A percentile compares a stretch with the other conserved stretches of the same genome.
phyloP scores from a whole-genome alignment of 2,113 vertebrate species.

The Petroica traversi region DNA sequence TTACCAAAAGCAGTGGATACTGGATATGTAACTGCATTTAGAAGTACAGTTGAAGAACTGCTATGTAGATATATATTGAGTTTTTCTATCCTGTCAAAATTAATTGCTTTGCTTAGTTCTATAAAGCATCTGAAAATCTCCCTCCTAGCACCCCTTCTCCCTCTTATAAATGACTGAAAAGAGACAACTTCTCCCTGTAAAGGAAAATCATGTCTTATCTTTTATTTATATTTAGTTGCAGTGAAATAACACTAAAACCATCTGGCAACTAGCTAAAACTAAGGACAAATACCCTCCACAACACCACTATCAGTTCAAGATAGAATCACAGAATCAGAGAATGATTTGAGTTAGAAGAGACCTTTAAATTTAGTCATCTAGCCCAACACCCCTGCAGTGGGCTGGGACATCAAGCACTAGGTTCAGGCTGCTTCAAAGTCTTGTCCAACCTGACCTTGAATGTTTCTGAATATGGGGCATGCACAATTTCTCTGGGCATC shows the following conservation, averaged over 20 bases:
- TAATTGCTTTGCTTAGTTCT: neutral
- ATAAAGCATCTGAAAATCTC: neutral
- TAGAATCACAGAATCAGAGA: neutral
- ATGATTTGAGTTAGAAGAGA: neutral
- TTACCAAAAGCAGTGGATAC: neutral
- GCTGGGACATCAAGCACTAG: neutral
- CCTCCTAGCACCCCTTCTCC: neutral
- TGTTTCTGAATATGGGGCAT: neutral
- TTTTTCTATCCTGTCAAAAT: neutral
- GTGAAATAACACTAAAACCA: neutral
- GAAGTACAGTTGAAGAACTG: no score
- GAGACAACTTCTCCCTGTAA: neutral
- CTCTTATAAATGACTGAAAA: neutral
- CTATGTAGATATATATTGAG: accelerated
- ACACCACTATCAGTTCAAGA: neutral
- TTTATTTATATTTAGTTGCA: neutral
- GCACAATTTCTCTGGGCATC: neutral
- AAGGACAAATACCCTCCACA: neutral
- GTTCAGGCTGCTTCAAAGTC: neutral
- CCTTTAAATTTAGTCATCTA: neutral
- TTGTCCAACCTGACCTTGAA: neutral
- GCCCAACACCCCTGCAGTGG: neutral
- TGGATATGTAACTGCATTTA: no score
- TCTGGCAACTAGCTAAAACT: neutral
- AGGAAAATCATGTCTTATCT: neutral